Conservation (phyloP, 1,140 invertebrate species). For the Pseudachorutes palmiensis region DNA sequence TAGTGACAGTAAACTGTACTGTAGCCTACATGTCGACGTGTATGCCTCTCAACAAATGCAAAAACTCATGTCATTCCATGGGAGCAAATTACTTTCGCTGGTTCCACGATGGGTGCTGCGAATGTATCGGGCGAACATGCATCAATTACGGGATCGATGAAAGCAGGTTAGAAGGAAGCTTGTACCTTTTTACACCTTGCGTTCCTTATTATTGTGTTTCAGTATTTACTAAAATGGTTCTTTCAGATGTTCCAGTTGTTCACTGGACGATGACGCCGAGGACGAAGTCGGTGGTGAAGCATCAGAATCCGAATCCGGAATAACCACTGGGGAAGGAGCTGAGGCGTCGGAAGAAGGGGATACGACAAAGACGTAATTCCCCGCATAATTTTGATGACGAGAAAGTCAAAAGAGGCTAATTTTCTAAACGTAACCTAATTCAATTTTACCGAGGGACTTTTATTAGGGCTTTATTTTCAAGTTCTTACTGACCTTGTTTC, state of each 20-base stretch:
- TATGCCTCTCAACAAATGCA: conserved; percentile 80
- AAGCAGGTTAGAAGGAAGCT: conserved; percentile 52
- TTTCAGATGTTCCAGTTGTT: conserved; percentile 33
- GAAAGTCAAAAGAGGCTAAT: conserved; percentile 4
- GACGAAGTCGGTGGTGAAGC: background rate
- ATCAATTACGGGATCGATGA: conserved; percentile 88
- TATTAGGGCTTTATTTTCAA: too few species aligned
- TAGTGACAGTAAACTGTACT: conserved; percentile 73
- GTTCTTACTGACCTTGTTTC: too few species aligned
- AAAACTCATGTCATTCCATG: conserved; percentile 65
- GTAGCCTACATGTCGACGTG: conserved; percentile 87
- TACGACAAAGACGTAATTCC: background rate
- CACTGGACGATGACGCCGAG: conserved; percentile 24
- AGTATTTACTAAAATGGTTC: background rate
- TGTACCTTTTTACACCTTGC: too few species aligned
- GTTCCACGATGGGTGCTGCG: conserved; percentile 93
- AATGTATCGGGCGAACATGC: conserved; percentile 82
- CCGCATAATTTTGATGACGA: background rate
- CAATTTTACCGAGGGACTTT: too few species aligned
- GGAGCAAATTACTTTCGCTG: conserved; percentile 68
- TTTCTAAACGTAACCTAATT: background rate
- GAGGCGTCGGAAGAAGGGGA: background rate
- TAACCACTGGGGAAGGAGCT: background rate
- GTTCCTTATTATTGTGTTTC: background rate
- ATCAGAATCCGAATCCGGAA: background rate